Evolutionary conservation across 1,140 invertebrate genomes (phyloP), one percentile per base, ranked within the genome.

Genomic region (Bombus confusus): DNA sequence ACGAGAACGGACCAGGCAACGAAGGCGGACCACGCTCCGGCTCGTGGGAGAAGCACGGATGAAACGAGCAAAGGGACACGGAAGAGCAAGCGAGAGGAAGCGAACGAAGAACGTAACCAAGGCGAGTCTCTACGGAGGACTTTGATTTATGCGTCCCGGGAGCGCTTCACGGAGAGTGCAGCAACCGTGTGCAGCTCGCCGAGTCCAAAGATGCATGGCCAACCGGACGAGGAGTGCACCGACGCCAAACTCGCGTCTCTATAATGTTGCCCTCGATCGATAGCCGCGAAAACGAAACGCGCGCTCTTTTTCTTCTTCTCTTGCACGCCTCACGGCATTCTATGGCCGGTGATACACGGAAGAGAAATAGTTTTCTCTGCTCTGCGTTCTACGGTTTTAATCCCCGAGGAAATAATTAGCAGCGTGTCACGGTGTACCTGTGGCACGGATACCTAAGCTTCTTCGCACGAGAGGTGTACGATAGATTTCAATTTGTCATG

Each of bases 61-160:
- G 88, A 74, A 59, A 84, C 74, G 22, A 59, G 43, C 34, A 69
- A 62, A 69, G 52, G 25, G 43, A 59, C 10, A 77, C 22, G 62
- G 47, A 57, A 37, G 81, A 77, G 10, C 13, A 64, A 75, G 69
- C 25, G 73, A 59, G 39, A 87, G 66, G 28, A 31, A 41, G 1
- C 68, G 78, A 68, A 66, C 69, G 85, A 66, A 77, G 82, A 81
- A 90, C 89, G 84, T 91, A 91, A 90, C 92, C 86, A 88, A 93
- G 88, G 85, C 86, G 85, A 90, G 93, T 92, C 93, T 93, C 92
- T 81, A 85, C 66, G 90, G 91, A 92, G 91, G 92, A 92, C 92
- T 93, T 93, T 93, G 93, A 93, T 93, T 93, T 93, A 93, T 93
- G 91, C 91, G 90, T 93, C 92, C 92, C 92, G 90, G 92, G 91